Evolutionary conservation across 2,888 invertebrate genomes (phyloP), one percentile per base, ranked within the genome.

Genomic region (Drosophila ustulata): DNA sequence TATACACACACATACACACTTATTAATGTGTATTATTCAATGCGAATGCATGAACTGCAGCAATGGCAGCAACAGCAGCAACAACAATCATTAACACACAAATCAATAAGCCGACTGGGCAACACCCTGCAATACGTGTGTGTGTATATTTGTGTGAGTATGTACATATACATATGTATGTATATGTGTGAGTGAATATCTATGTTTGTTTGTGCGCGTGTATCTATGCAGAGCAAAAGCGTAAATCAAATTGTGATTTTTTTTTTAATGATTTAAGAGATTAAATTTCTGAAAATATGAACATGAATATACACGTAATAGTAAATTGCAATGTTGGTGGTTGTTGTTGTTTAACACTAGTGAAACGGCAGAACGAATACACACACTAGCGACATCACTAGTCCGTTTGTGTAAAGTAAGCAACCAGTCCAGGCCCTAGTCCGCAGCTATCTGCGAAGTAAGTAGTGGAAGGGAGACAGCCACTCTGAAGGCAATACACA

Each of bases 101-200:
- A 76, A 87, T 87, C 88, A 83, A 88, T 85, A 80, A 72, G 76
- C 80, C 85, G 88, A 88, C 82, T 73, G 76, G 76, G 69, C 74
- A 83, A 83, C 82, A 79, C 83, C 88, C 83, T 83, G 47, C 52
- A 66, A 13, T 7, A 6, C 26, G 18, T 41, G 41, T 7, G 6
- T 41, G 39, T 41, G 6, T 39, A 11, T 18, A 39, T 18, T 18
- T n/a, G 37, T 37, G 4, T 37, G 18, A 18, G 18, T 18, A 18
- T 18, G 18, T 7, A 37, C 11, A 41, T n/a, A 49, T 7, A 6
- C 18, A 18, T 41, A 39, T 7, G 6, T 41, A 13, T 41, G 6
- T 39, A 11, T 18, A 39, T n/a, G 37, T 37, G 4, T 37, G 18
- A 18, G 18, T 18, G 18, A 18, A 18, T 1, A 18, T 18, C 18